Base-by-base conservation (phyloP, 37 sponge, comb jelly and placozoan genomes). In the Tethya wilhelma region DNA sequence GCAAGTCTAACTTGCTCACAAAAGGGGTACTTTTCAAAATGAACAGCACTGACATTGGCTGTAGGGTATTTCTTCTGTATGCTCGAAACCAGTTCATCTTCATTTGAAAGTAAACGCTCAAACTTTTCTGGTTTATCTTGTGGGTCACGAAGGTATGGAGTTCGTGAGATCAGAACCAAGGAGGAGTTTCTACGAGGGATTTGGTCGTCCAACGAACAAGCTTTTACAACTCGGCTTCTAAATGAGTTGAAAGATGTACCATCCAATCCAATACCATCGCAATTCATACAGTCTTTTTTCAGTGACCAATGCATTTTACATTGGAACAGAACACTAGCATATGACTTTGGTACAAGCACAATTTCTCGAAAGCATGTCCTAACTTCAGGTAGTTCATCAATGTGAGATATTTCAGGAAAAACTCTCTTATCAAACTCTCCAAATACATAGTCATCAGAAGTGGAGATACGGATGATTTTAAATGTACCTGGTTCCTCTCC, bases 1-100 rank as follows among this genome's bases (percentile, higher is more conserved):
- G 49, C 85, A 1, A 66, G 8, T 9, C 26, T 26, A 22, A 92
- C 42, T 55, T 92, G 93, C 42, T 87, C 77, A 76, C 93, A 92
- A 17, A 92, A 3, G 30, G 45, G 37, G 33, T 84, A 55, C 4
- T 84, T 73, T 71, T 92, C 93, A 46, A 75, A 38, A 36, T 79
- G 55, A 25, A 87, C 59, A 57, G 32, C 64, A 22, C 17, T 40
- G 4, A 87, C 85, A 23, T 56, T 62, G 23, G 76, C 67, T 2
- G 9, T 55, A 2, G 70, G 71, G 49, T 87, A 92, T n/a, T 37
- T 20, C 0, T 17, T 26, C 46, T 56, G 74, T 6, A 92, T 42
- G 1, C 22, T 46, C 7, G 36, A 20, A 4, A 87, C 36, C 59
- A 92, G 56, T 38, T 83, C 85, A 25, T 71, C 59, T 34, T 79